These are phyloP conservation scores for Eumerus sabulonum DNA, from an alignment of 2,888 invertebrate genomes.

Conservation along the genomic window DNA sequence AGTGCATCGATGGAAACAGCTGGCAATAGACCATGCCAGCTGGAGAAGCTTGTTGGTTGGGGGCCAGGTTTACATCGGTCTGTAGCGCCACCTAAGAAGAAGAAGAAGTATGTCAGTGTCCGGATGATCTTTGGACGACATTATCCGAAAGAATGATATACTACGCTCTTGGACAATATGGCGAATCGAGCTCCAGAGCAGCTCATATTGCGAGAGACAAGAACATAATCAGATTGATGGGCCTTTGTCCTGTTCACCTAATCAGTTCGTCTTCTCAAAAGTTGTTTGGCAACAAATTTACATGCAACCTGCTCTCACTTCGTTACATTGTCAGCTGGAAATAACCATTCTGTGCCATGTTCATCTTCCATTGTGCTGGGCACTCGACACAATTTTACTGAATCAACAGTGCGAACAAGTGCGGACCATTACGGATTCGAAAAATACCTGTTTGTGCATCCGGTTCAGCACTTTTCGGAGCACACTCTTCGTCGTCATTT, in stretches of 20 bases:
- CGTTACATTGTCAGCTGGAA: no score
- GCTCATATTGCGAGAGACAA: no score
- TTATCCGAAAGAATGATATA: constrained; percentile 55
- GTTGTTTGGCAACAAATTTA: no score
- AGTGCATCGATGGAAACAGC: no score
- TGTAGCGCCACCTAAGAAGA: no score
- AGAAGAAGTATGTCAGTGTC: constrained; percentile 5
- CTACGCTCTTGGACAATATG: constrained; percentile 34
- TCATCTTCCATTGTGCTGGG: not conserved
- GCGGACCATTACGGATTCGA: not conserved
- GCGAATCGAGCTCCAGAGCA: constrained; percentile 2
- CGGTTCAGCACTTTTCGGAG: constrained; percentile 15
- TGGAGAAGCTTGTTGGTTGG: no score
- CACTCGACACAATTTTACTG: constrained; percentile 12
- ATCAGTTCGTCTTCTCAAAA: no score
- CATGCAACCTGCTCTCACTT: no score
- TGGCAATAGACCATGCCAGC: no score
- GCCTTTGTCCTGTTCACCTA: no score
- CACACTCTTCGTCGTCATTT: not conserved
- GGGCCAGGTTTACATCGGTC: no score
- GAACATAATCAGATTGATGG: no score
- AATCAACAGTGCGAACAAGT: constrained; percentile 8
- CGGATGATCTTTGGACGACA: constrained; percentile 34
- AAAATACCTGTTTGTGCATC: constrained; percentile 32
- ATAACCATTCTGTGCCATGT: not conserved